Evolutionary conservation across 2,888 invertebrate species (phyloP).

Genomic region (Cantharis rustica): DNA sequence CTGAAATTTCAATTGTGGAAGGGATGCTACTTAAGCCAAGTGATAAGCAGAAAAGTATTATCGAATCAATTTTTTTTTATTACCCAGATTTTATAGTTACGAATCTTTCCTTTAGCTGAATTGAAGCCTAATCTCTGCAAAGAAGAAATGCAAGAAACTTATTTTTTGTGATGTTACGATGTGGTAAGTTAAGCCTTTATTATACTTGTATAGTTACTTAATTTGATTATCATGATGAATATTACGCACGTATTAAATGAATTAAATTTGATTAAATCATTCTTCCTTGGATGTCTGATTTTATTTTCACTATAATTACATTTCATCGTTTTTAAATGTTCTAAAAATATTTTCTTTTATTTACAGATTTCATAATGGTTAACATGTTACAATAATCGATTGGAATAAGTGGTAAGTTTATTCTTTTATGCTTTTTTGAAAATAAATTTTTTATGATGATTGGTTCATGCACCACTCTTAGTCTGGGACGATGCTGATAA

Average conservation of each 20-base stretch:
- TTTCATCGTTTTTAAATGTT: background rate
- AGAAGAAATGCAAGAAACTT: no score
- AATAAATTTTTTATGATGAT: constrained; percentile 66
- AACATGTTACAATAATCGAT: background rate
- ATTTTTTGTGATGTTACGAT: no score
- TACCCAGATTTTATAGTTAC: no score
- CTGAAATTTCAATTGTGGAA: no score
- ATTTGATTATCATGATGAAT: background rate
- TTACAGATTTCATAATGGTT: background rate
- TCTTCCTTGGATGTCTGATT: constrained; percentile 52
- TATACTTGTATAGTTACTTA: no score
- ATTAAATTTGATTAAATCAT: background rate
- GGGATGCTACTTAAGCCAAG: no score
- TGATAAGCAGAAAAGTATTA: no score
- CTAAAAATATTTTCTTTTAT: constrained; percentile 36
- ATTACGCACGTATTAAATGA: constrained; percentile 32
- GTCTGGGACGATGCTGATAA: constrained; percentile 19
- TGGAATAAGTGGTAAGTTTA: background rate
- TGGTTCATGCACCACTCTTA: constrained; percentile 48
- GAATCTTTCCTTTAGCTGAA: no score
- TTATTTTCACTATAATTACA: background rate
- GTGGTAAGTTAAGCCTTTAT: no score
- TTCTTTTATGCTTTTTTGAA: constrained; percentile 24
- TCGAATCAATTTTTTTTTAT: no score
- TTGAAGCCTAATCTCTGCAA: no score